Percentiles rank a stretch among this genome's conserved stretches.
These are phyloP conservation scores for Sapajus apella DNA, from an alignment of 2,113 vertebrate species.

Conservation along the genomic window DNA sequence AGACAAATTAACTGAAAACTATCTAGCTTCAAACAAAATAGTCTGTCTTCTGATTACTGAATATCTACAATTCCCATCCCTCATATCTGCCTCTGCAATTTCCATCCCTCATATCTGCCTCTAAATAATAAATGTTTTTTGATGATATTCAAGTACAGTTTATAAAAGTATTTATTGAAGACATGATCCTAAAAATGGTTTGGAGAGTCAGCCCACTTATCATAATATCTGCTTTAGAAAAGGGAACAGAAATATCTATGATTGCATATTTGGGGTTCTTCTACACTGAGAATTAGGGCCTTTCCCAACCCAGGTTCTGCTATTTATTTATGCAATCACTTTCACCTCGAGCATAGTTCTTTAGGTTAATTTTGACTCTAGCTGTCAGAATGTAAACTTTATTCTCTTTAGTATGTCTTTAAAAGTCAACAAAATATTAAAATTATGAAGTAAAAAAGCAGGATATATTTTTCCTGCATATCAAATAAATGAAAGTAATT, in stretches of 20 bases:
- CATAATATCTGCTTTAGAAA: background rate
- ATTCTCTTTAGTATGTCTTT: slow-evolving; percentile 34
- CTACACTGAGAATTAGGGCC: background rate
- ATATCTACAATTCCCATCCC: background rate
- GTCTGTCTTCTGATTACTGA: background rate
- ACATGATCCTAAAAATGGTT: background rate
- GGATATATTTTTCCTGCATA: slow-evolving; percentile 42
- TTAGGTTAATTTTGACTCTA: slow-evolving; percentile 64
- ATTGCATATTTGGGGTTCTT: background rate
- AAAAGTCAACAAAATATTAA: slow-evolving; percentile 61
- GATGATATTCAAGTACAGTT: background rate
- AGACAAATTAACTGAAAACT: background rate
- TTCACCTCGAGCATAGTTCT: slow-evolving; percentile 39
- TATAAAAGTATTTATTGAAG: slow-evolving; percentile 15
- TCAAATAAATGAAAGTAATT: slow-evolving; percentile 62
- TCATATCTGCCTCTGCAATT: background rate
- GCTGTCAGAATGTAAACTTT: slow-evolving; percentile 62
- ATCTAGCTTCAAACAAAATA: background rate
- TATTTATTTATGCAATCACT: background rate
- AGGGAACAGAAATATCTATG: background rate
- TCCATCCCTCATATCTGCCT: background rate
- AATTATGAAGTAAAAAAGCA: slow-evolving; percentile 27
- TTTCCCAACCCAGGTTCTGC: background rate
- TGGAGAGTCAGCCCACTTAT: background rate
- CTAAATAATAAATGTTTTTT: background rate